Conservation (phyloP, 2,113 vertebrate species). For the Pituophis catenifer region DNA sequence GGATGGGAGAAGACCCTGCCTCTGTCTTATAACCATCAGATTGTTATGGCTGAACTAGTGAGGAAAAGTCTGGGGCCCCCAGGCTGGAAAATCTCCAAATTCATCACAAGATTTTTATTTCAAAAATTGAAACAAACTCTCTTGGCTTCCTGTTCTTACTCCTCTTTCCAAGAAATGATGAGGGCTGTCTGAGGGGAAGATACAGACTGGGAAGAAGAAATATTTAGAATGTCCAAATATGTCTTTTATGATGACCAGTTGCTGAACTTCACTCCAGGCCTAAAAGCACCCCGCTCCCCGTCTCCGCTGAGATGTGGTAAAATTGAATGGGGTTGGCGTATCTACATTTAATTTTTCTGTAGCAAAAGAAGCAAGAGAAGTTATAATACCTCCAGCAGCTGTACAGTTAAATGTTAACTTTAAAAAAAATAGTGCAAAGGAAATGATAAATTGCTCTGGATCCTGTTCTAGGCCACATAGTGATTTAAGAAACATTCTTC, state of each 20-base stretch:
- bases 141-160: not conserved
- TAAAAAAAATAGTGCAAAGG: not conserved
- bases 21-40: not conserved
- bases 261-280: not conserved
- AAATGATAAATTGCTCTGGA: not conserved
- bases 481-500: not conserved
- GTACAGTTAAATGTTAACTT: not conserved
- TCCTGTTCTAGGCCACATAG: not conserved
- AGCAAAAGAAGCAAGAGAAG: not conserved
- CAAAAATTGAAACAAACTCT: not conserved
- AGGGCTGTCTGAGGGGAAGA: not conserved
- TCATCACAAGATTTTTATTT: not conserved
- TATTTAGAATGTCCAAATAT: not conserved
- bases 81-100: not conserved
- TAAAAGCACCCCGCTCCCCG: not conserved
- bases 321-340: not conserved
- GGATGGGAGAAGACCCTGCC: not conserved
- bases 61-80: not conserved
- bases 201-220: not conserved
- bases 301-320: not conserved
- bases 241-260: not conserved
- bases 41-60: not conserved
- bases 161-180: not conserved
- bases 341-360: not conserved
- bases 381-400: not conserved